Base-by-base conservation (phyloP, 2,113 vertebrate genomes). In the Sula dactylatra region DNA sequence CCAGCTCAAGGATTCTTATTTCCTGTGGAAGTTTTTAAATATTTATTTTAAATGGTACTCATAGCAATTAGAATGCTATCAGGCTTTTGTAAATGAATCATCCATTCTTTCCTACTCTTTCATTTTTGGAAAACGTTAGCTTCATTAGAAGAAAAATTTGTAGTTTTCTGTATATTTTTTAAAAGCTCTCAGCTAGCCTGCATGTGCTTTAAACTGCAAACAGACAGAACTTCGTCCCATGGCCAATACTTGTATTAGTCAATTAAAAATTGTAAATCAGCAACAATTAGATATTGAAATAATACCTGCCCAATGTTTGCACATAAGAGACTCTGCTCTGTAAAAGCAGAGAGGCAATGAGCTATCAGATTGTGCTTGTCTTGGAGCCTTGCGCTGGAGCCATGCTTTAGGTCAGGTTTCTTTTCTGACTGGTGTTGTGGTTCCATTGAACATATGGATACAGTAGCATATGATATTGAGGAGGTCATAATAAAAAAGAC, bases 11-110 rank as follows among this genome's bases (percentile, higher is more conserved):
- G 18, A 44, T 52, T 90, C 7, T 16, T 72, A 17, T 64, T 84
- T 38, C n/a, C 11, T 0, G 0, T 61, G 27, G 22, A n/a, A 16
- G 1, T 2, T 44, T 47, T n/a, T 0, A 14, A 77, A 24, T 66
- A 14, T 11, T 84, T 77, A 2, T 36, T 80, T 40, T 20, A 40
- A 29, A 6, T n/a, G 8, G 4, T 64, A 1, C 40, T 84, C 40
- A 1, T 13, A 26, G 16, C 25, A 44, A 1, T 13, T 31, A 44
- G 8, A 2, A 19, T 1, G 17, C 38, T 59, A 55, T 31, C 21
- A 65, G 31, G 24, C 24, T 34, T 69, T 3, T 2, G 16, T 55
- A 72, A 83, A 34, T 77, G 29, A 49, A 1, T 31, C 31, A 8
- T 38, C 40, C 7, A 18, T 82, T 91, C 4, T n/a, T 56, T 90